Percentiles rank a stretch among this genome's conserved stretches.
Conservation (phyloP, 92 coral and sea anemone genomes). For the Epizoanthus stellaris region DNA sequence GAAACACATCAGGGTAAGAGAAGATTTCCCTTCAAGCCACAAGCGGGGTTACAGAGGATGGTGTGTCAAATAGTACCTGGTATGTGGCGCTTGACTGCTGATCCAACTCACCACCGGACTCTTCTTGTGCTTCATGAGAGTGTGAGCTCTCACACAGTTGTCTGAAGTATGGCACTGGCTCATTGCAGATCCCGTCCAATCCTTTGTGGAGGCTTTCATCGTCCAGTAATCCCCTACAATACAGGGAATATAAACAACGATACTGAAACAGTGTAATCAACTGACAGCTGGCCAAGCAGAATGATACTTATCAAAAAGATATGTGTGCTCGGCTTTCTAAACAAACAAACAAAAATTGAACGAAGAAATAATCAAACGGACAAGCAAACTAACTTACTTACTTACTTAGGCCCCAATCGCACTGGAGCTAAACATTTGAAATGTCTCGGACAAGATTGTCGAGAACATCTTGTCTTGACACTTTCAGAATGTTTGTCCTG, state of each 20-base stretch:
- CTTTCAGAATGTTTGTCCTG: too few relatives aligned
- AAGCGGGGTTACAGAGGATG: neutral
- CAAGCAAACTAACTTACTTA: too few relatives aligned
- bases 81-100: neutral
- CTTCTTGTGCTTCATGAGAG: neutral
- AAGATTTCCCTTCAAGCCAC: too few relatives aligned
- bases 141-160: constrained; percentile 66
- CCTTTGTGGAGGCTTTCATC: constrained; percentile 87
- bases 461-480: too few relatives aligned
- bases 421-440: too few relatives aligned
- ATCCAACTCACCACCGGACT: constrained; percentile 26
- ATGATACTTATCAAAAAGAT: neutral
- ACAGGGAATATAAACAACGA: neutral
- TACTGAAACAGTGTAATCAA: too few relatives aligned
- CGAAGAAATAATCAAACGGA: too few relatives aligned
- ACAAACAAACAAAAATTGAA: neutral
- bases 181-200: constrained; percentile 73
- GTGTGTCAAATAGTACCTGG: constrained; percentile 10
- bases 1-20: too few relatives aligned
- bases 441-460: too few relatives aligned
- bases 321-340: neutral
- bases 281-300: too few relatives aligned
- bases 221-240: constrained; percentile 86
- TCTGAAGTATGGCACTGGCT: constrained; percentile 96
- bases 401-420: too few relatives aligned